Base-by-base conservation (phyloP, 2,797 vertebrate species). In the Ara ararauna region DNA sequence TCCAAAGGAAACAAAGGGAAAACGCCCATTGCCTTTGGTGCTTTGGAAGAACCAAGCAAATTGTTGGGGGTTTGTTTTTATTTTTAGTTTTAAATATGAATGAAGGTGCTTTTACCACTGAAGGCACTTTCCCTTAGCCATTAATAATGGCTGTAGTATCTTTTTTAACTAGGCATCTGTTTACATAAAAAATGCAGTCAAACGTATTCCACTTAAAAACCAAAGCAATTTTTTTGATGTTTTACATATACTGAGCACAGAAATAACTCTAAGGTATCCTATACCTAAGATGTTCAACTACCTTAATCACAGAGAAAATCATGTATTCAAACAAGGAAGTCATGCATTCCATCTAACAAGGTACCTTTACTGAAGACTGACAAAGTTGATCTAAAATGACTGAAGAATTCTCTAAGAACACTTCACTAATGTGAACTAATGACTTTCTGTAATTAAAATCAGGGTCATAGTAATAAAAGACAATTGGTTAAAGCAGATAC, bases 91-190 rank as follows among this genome's bases (percentile, higher is more conserved):
- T 0, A 93, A 96, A 95, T 94, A 97, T 94, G 85, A 91, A 94
- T 95, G 91, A 97, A 88, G 82, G 70, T 88, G 73, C 94, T 94
- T 95, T 93, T 91, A 95, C 94, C 87, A 93, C 93, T 73, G 70
- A 96, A 94, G 95, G 89, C 87, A 81, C 70, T 90, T 91, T 86
- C 65, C 45, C 62, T 95, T 89, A 91, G 85, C 50, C 87, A 85
- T 95, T 93, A 95, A 85, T 96, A 89, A 93, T 53, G 44, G 26
- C 89, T 88, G 75, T n/a, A 93, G 70, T 66, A 94, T 88, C 82
- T 96, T 70, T 62, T 87, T 83, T 93, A 96, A 94, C 89, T 92
- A 86, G 82, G 64, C 85, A 96, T 89, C 79, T 95, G 80, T 95
- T 96, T 92, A 94, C 91, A 94, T 85, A 88, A 75, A 92, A 96